phyloP scores from a whole-genome alignment of 2,113 vertebrate genomes.

The Nothobranchius kuhntae region DNA sequence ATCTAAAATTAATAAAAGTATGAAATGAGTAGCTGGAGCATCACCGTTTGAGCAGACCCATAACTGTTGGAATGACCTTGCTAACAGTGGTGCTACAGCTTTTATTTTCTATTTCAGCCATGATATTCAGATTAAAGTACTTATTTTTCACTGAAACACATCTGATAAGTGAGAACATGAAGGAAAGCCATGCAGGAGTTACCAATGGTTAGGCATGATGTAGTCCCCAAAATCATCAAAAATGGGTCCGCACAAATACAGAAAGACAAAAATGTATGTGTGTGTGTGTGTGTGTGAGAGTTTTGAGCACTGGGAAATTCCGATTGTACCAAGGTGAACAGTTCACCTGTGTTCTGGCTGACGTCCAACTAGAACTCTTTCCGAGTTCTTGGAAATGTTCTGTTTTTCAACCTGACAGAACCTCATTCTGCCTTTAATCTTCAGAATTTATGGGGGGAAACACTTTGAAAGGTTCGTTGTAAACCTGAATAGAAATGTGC shows the following conservation, averaged over 20 bases:
- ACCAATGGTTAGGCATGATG: too few species aligned
- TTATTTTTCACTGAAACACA: not conserved
- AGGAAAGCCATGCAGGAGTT: not conserved
- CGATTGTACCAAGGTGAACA: not conserved
- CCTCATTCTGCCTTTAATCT: not conserved
- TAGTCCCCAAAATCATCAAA: too few species aligned
- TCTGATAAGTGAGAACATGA: not conserved
- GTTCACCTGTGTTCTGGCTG: not conserved
- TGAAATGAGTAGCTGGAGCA: constrained; percentile 7
- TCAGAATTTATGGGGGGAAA: not conserved
- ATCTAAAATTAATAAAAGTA: constrained; percentile 1
- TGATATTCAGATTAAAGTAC: not conserved
- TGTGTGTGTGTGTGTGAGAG: too few species aligned
- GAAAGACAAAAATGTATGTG: too few species aligned
- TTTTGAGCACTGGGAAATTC: too few species aligned
- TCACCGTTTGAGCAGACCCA: constrained; percentile 6
- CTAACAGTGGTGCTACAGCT: not conserved
- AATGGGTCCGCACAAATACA: too few species aligned
- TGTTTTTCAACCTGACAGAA: not conserved
- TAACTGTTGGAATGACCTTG: constrained; percentile 31
- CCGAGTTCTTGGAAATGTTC: not conserved
- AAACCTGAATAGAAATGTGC: not conserved
- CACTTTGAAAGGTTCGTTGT: not conserved
- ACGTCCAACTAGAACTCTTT: too few species aligned
- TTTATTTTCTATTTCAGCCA: not conserved